Conservation (phyloP, 1,140 invertebrate species). For the Cyclina sinensis region DNA sequence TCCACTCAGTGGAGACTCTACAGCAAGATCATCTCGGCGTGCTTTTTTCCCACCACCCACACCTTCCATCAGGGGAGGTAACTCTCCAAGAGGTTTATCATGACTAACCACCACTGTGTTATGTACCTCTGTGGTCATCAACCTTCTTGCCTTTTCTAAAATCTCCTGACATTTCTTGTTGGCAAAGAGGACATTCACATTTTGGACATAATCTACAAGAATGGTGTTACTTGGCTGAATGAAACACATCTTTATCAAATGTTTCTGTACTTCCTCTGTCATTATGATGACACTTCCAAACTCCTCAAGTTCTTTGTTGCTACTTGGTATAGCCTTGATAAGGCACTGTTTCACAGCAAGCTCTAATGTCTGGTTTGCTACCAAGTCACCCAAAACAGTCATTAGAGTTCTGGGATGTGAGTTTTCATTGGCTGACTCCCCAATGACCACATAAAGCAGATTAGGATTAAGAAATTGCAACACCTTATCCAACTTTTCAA, state of each 20-base stretch:
- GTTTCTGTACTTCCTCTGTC: conserved; percentile 90
- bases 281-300: conserved; percentile 90
- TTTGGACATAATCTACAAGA: conserved; percentile 90
- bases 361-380: conserved; percentile 90
- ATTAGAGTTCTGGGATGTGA: conserved; percentile 88
- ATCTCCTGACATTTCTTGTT: conserved; percentile 93
- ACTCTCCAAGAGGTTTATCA: conserved; percentile 76
- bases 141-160: conserved; percentile 90
- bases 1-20: conserved; percentile 77
- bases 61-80: conserved; percentile 67
- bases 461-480: conserved; percentile 71
- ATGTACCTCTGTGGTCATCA: conserved; percentile 94
- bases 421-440: conserved; percentile 76
- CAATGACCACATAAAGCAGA: conserved; percentile 64
- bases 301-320: conserved; percentile 90
- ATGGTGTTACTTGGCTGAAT: conserved; percentile 86
- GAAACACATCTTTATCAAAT: conserved; percentile 87
- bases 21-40: conserved; percentile 68
- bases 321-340: conserved; percentile 91
- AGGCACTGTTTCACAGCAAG: conserved; percentile 92
- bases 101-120: conserved; percentile 89
- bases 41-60: conserved; percentile 70
- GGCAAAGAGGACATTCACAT: conserved; percentile 93
- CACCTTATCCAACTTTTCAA: conserved; percentile 69
- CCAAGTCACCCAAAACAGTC: conserved; percentile 89